These are phyloP conservation scores for Rotaria socialis DNA, from an alignment of 2,888 invertebrate species.

Conservation along the genomic window DNA sequence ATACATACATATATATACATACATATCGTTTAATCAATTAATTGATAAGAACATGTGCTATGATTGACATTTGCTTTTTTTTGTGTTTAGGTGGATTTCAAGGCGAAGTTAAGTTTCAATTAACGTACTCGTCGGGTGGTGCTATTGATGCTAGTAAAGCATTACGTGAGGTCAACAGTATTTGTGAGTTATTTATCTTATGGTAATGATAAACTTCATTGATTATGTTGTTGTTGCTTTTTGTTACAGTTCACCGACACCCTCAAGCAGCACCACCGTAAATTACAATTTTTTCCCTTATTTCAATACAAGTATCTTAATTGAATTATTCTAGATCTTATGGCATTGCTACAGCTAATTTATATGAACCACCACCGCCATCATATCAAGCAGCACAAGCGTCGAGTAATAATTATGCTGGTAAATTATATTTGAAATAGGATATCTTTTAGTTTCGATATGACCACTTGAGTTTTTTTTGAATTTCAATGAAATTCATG, in stretches of 20 bases:
- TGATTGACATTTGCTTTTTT: background rate
- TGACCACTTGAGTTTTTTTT: too few relatives aligned
- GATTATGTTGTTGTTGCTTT: background rate
- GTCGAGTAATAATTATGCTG: background rate
- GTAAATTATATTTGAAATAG: background rate
- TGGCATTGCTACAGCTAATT: background rate
- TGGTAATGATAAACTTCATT: background rate
- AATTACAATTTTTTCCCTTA: background rate
- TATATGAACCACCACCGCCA: slow-evolving; percentile 25
- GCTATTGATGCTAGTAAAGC: slow-evolving; percentile 17
- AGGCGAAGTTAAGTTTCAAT: slow-evolving; percentile 32
- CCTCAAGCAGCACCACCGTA: background rate
- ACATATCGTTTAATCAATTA: background rate
- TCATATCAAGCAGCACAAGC: background rate
- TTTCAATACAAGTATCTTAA: too few relatives aligned
- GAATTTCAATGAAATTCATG: too few relatives aligned
- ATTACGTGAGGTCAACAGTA: slow-evolving; percentile 1
- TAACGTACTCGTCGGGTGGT: slow-evolving; percentile 16
- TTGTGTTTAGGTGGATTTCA: slow-evolving; percentile 13
- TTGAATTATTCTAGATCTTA: background rate
- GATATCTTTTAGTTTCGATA: background rate
- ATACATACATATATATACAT: background rate
- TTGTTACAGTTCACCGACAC: background rate
- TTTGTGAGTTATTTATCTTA: background rate
- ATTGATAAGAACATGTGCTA: background rate